Conservation (phyloP, 2,888 invertebrate species). For the Reticulitermes lucifugus region DNA sequence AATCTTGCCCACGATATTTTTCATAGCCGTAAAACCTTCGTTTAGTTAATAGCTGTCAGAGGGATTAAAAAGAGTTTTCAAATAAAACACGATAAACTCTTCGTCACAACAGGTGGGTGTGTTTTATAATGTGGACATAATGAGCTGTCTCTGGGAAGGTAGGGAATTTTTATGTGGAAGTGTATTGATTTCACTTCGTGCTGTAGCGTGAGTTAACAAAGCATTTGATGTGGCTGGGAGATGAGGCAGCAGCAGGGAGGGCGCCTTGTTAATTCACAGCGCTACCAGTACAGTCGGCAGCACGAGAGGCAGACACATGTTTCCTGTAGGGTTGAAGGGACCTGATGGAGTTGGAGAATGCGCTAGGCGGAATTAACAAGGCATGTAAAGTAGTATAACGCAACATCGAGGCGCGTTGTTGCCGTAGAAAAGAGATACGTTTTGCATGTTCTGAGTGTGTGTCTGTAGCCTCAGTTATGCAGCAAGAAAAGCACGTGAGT, state of each 20-base stretch:
- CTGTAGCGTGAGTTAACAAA: neutral
- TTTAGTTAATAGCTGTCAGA: neutral
- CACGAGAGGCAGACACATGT: neutral
- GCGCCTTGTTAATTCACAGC: neutral
- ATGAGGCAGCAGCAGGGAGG: too few relatives aligned
- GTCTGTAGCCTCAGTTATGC: too few relatives aligned
- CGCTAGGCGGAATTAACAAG: too few relatives aligned
- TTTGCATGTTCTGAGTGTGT: too few relatives aligned
- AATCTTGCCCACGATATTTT: neutral
- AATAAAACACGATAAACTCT: neutral
- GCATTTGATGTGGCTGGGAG: slow-evolving; percentile 10
- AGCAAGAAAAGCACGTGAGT: too few relatives aligned
- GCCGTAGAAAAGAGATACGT: too few relatives aligned
- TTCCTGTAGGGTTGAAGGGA: too few relatives aligned
- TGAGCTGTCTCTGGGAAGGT: slow-evolving; percentile 5
- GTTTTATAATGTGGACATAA: slow-evolving; percentile 1
- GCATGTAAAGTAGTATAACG: too few relatives aligned
- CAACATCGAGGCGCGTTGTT: too few relatives aligned
- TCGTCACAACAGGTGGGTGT: slow-evolving; percentile 3
- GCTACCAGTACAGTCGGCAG: neutral
- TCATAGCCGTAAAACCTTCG: neutral
- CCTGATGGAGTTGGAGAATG: too few relatives aligned
- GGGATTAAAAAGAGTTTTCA: neutral
- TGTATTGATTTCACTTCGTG: neutral
- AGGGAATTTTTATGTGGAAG: slow-evolving; percentile 13